These are phyloP conservation scores for Myiothlypis coronata DNA, from an alignment of 2,797 vertebrate genomes.

Conservation along the genomic window DNA sequence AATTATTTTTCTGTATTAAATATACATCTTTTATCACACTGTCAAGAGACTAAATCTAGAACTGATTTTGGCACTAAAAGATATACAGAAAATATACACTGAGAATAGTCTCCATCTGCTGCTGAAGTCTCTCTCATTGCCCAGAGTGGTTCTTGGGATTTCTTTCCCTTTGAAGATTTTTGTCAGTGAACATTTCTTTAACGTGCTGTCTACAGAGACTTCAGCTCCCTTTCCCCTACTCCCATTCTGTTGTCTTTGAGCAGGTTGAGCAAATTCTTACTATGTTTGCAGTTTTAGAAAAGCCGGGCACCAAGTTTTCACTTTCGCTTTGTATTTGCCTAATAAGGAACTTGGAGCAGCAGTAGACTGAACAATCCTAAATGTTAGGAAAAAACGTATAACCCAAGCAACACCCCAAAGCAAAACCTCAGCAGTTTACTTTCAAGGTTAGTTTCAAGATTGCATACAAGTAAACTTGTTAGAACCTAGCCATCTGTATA, in stretches of 20 bases:
- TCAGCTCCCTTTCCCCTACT: neutral
- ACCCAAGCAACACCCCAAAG: constrained; percentile 36
- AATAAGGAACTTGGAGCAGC: constrained; percentile 28
- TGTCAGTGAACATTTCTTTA: neutral
- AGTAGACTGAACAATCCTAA: constrained; percentile 59
- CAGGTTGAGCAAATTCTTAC: neutral
- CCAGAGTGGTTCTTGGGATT: neutral
- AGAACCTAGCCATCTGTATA: constrained; percentile 57
- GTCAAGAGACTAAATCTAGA: neutral
- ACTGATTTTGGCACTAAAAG: neutral
- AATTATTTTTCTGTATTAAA: neutral
- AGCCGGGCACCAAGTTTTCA: neutral
- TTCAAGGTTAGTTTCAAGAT: constrained; percentile 49
- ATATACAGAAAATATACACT: neutral
- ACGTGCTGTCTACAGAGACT: neutral
- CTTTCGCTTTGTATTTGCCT: constrained; percentile 30
- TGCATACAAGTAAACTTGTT: constrained; percentile 52
- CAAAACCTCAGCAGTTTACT: constrained; percentile 57
- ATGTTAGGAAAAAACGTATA: neutral
- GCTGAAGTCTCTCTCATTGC: neutral
- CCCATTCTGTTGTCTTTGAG: neutral
- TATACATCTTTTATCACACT: neutral
- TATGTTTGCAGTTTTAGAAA: neutral
- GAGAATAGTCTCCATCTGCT: neutral
- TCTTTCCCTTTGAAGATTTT: neutral